Evolutionary conservation across 2,888 invertebrate genomes (phyloP).

Genomic region (Psylliodes chrysocephalus): DNA sequence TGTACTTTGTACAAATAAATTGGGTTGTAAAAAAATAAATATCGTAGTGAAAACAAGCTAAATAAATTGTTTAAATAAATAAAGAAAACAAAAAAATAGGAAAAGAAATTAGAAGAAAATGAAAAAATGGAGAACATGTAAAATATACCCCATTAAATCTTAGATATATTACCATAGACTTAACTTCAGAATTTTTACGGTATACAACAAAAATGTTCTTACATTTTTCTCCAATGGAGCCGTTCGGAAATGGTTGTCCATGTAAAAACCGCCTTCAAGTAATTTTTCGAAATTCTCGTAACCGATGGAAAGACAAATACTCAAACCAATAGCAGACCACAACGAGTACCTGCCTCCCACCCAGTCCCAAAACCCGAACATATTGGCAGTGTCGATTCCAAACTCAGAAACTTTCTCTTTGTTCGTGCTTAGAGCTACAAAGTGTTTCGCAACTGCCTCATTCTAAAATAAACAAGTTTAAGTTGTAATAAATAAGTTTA

Average conservation of each 20-base stretch:
- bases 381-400: constrained; percentile 96
- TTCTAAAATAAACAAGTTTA: constrained; percentile 67
- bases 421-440: constrained; percentile 98
- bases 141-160: too few species aligned
- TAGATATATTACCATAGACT: too few species aligned
- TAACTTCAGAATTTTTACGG: too few species aligned
- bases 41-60: too few species aligned
- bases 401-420: constrained; percentile 93
- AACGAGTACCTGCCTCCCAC: constrained; percentile 97
- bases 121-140: too few species aligned
- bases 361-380: constrained; percentile 99
- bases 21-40: too few species aligned
- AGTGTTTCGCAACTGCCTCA: constrained; percentile 92
- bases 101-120: too few species aligned
- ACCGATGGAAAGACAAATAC: constrained; percentile 93
- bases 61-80: too few species aligned
- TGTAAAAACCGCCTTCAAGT: constrained; percentile 89
- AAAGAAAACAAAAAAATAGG: background rate
- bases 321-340: constrained; percentile 99
- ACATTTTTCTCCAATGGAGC: constrained; percentile 94
- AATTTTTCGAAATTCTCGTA: constrained; percentile 94
- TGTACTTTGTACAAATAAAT: too few species aligned
- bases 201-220: constrained; percentile 61
- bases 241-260: constrained; percentile 92
- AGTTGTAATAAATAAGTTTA: too few species aligned